A percentile compares a stretch with the other conserved stretches of the same genome.
These are phyloP conservation scores for rat (Rattus norvegicus) DNA, from an alignment of 2,113 vertebrate genomes.

Conservation along the genomic window GRCr8 NC_086020.1:236325501-236326000, in stretches of 20 bases:
- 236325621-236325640: conserved; percentile 29
- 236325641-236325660: conserved; percentile 6
- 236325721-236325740: background rate
- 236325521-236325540: conserved; percentile 13
- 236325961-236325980: conserved; percentile 9
- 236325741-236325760: background rate
- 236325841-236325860: background rate
- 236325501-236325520: conserved; percentile 33
- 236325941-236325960: background rate
- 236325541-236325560: background rate
- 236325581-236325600: conserved; percentile 34
- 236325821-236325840: background rate
- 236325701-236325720: background rate
- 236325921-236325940: background rate
- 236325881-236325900: background rate
- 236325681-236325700: background rate
- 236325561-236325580: conserved; percentile 40
- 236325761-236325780: background rate
- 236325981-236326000: conserved; percentile 23
- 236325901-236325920: background rate
- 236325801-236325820: background rate
- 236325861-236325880: background rate
- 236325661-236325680: background rate
- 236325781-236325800: background rate
- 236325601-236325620: conserved; percentile 43